Evolutionary conservation across 2,797 vertebrate species (phyloP).

Genomic region (Gadopsis bispinosus): DNA sequence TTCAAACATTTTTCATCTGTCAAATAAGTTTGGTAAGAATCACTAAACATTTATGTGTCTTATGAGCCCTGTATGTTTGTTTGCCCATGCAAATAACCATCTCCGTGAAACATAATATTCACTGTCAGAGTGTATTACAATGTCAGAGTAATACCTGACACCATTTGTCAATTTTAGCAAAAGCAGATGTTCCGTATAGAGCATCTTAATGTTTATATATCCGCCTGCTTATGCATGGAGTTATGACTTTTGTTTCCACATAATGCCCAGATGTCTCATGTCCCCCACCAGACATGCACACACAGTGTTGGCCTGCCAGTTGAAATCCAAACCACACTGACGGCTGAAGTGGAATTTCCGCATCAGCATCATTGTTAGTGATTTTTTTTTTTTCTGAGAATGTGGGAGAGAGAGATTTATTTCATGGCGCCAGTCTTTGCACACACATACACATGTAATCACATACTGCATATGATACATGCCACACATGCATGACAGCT

Average conservation of each 20-base stretch:
- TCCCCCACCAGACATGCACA: constrained; percentile 44
- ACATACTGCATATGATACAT: constrained; percentile 50
- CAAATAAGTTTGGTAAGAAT: constrained; percentile 6
- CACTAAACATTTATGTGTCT: constrained; percentile 6
- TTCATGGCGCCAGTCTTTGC: constrained; percentile 62
- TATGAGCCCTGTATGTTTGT: constrained; percentile 25
- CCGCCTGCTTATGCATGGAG: constrained; percentile 35
- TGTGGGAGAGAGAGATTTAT: constrained; percentile 63
- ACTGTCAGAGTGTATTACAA: no score
- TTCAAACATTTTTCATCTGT: background rate
- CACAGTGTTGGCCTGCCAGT: constrained; percentile 34
- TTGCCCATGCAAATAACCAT: constrained; percentile 10
- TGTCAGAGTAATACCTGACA: constrained; percentile 12
- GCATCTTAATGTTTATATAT: constrained; percentile 53
- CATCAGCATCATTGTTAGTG: constrained; percentile 66
- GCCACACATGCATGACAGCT: constrained; percentile 49
- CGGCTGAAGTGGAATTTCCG: constrained; percentile 62
- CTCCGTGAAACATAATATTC: constrained; percentile 13
- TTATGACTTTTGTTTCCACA: constrained; percentile 60
- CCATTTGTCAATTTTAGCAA: constrained; percentile 42
- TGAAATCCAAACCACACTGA: constrained; percentile 61
- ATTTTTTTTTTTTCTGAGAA: constrained; percentile 48
- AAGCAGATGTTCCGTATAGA: constrained; percentile 47
- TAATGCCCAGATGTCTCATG: constrained; percentile 63
- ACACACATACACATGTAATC: constrained; percentile 54